Percentiles rank a stretch among this genome's conserved stretches.
Conservation (phyloP, 1,140 invertebrate species). For the Orussus abietinus region DNA sequence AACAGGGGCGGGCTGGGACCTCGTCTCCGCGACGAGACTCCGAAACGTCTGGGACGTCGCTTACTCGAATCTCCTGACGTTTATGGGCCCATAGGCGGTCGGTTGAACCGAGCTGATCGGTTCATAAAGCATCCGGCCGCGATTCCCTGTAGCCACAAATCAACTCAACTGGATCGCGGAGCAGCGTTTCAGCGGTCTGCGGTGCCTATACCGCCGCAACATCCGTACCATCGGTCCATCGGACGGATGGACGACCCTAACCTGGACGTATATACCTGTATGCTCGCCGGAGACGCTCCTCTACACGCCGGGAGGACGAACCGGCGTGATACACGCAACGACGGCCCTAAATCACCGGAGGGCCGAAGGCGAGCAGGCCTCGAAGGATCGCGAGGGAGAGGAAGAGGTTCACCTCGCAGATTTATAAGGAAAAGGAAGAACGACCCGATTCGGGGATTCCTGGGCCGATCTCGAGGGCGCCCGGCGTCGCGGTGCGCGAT, state of each 20-base stretch:
- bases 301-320: constrained; percentile 13
- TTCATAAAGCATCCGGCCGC: constrained; percentile 42
- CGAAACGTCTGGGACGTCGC: constrained; percentile 13
- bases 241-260: constrained; percentile 23
- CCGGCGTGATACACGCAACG: constrained; percentile 43
- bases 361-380: constrained; percentile 12
- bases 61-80: constrained; percentile 32
- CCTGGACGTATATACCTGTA: constrained; percentile 18
- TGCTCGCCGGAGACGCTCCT: constrained; percentile 14
- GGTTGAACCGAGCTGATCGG: constrained; percentile 32
- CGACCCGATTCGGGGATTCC: too few species aligned
- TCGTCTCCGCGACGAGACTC: neutral
- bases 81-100: constrained; percentile 35
- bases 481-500: too few species aligned
- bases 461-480: too few species aligned
- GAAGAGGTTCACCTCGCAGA: too few species aligned
- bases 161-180: constrained; percentile 40
- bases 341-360: constrained; percentile 40
- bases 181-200: constrained; percentile 33
- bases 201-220: too few species aligned
- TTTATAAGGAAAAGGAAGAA: too few species aligned
- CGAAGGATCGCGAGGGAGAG: constrained; percentile 7
- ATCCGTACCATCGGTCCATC: too few species aligned
- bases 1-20: neutral
- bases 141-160: constrained; percentile 38